phyloP scores from a whole-genome alignment of 2,113 vertebrate genomes.

The Hippocampus guttulatus region DNA sequence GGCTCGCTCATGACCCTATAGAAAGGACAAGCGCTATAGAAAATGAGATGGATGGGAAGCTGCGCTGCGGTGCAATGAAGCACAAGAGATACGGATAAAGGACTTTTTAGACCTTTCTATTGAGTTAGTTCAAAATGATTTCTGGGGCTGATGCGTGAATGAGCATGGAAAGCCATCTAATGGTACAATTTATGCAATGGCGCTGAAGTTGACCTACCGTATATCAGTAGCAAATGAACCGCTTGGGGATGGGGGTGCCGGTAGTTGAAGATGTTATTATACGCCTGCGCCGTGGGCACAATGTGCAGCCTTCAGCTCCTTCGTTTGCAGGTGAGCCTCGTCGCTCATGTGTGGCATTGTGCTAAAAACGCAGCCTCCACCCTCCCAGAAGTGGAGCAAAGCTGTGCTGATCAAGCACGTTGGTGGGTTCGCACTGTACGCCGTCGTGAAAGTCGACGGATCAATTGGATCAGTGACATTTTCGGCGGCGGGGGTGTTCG shows the following conservation, averaged over 20 bases:
- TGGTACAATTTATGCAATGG: background rate
- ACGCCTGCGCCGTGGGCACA: background rate
- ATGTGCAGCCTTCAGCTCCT: conserved; percentile 27
- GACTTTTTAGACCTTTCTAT: background rate
- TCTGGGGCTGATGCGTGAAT: background rate
- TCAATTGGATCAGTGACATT: conserved; percentile 41
- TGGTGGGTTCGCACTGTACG: conserved; percentile 9
- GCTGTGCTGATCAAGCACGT: conserved; percentile 25
- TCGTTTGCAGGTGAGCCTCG: conserved; percentile 12
- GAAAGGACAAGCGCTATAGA: background rate
- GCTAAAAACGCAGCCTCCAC: conserved; percentile 7
- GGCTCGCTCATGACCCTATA: background rate
- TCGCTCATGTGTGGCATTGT: conserved; percentile 30
- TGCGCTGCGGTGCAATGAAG: background rate
- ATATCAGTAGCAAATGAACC: background rate
- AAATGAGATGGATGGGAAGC: background rate
- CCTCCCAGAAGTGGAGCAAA: conserved; percentile 1
- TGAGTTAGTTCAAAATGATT: background rate
- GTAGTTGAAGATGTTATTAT: background rate
- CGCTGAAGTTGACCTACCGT: background rate
- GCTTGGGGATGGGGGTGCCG: background rate
- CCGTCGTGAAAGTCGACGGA: conserved; percentile 9
- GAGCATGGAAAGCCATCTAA: background rate
- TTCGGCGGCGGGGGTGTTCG: conserved; percentile 32
- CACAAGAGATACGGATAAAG: background rate